A percentile compares a stretch with the other conserved stretches of the same genome.
Conservation (phyloP, 1,140 invertebrate species). For the Apis florea region DNA sequence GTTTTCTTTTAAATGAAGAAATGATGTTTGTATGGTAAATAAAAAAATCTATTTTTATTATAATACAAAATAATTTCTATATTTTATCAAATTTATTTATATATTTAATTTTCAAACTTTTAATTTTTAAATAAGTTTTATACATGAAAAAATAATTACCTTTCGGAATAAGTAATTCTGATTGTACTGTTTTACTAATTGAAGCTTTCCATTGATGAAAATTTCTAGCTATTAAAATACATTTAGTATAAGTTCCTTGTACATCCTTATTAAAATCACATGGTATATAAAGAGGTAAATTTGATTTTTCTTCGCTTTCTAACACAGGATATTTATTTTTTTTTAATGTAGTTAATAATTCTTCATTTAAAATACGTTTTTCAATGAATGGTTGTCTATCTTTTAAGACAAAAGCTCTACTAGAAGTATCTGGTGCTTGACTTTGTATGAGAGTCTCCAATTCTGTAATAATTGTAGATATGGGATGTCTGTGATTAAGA, state of each 20-base stretch:
- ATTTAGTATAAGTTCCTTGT: conserved; percentile 74
- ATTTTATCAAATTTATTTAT: no score
- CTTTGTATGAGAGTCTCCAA: conserved; percentile 79
- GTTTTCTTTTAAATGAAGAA: no score
- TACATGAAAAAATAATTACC: conserved; percentile 56
- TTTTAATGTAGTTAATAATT: background rate
- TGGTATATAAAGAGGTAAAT: conserved; percentile 76
- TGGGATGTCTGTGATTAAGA: conserved; percentile 79
- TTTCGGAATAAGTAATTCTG: conserved; percentile 77
- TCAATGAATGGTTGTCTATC: conserved; percentile 74
- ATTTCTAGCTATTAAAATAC: conserved; percentile 84
- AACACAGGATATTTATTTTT: background rate
- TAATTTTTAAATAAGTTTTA: no score
- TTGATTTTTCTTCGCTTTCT: conserved; percentile 31
- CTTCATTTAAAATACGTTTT: conserved; percentile 30
- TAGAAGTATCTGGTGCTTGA: conserved; percentile 78
- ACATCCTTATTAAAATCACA: conserved; percentile 77
- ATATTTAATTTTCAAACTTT: no score
- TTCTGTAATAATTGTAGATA: conserved; percentile 82
- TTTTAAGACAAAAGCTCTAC: conserved; percentile 75
- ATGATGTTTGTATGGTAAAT: no score
- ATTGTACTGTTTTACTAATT: conserved; percentile 66
- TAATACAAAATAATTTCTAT: no score
- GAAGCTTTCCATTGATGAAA: conserved; percentile 84
- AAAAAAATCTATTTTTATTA: no score